Conservation (phyloP, 2,113 vertebrate species). For the Phycodurus eques region DNA sequence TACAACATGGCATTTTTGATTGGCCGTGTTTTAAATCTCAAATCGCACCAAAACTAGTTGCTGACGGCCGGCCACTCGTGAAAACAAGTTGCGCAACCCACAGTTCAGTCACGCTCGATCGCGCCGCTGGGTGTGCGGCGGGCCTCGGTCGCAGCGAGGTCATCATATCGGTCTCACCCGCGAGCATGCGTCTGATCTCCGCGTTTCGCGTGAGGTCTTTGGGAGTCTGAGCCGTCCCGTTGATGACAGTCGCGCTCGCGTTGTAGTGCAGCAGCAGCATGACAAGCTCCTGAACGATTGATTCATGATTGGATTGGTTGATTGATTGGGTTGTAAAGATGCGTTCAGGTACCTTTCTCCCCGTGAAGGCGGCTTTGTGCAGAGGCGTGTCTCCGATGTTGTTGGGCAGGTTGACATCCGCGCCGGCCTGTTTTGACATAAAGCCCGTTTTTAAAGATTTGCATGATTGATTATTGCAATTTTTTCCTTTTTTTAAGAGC, state of each 20-base stretch:
- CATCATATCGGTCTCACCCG: slow-evolving; percentile 76
- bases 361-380: slow-evolving; percentile 94
- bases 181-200: slow-evolving; percentile 90
- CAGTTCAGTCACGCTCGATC: too few relatives aligned
- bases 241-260: slow-evolving; percentile 86
- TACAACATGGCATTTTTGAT: too few relatives aligned
- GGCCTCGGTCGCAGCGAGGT: too few relatives aligned
- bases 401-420: slow-evolving; percentile 87
- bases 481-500: neutral
- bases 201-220: slow-evolving; percentile 87
- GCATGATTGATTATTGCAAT: neutral
- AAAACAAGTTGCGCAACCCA: neutral
- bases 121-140: too few relatives aligned
- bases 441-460: slow-evolving; percentile 16
- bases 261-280: slow-evolving; percentile 88
- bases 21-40: too few relatives aligned
- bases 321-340: neutral
- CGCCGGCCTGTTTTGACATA: slow-evolving; percentile 77
- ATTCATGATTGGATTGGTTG: slow-evolving; percentile 16
- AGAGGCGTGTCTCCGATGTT: slow-evolving; percentile 91
- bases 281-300: slow-evolving; percentile 84
- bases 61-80: too few relatives aligned
- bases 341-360: slow-evolving; percentile 80
- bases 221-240: slow-evolving; percentile 90
- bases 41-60: too few relatives aligned